These are phyloP conservation scores for Amphipyra berbera DNA, from an alignment of 2,888 invertebrate species.

Conservation along the genomic window DNA sequence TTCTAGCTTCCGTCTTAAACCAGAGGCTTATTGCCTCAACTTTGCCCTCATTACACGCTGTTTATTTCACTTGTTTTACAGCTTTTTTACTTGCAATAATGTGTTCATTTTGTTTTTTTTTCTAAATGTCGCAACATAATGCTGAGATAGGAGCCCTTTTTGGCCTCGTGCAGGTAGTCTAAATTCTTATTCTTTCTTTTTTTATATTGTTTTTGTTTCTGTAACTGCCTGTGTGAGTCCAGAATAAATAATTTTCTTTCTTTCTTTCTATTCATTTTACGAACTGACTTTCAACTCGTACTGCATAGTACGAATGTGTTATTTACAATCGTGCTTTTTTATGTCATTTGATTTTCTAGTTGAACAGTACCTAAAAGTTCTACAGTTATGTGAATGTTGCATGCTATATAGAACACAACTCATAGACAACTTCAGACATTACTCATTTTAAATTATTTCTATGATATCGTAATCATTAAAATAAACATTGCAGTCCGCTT, in stretches of 20 bases:
- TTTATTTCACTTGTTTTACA: constrained; percentile 58
- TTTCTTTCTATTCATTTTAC: too few species aligned
- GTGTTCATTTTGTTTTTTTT: too few species aligned
- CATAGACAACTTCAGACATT: not conserved
- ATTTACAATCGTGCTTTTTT: constrained; percentile 8
- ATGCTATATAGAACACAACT: not conserved
- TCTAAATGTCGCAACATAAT: too few species aligned
- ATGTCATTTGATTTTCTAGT: not conserved
- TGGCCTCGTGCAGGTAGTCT: too few species aligned
- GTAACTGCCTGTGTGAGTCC: too few species aligned
- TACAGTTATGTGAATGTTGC: constrained; percentile 3
- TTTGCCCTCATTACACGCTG: constrained; percentile 52
- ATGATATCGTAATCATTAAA: too few species aligned
- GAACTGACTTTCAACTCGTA: constrained; percentile 29
- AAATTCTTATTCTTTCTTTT: too few species aligned
- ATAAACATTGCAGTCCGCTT: too few species aligned
- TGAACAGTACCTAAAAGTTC: not conserved
- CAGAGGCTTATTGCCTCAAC: constrained; percentile 45
- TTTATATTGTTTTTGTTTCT: too few species aligned
- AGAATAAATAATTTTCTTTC: too few species aligned
- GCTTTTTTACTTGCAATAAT: constrained; percentile 53
- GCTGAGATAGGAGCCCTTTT: too few species aligned
- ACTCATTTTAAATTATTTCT: too few species aligned
- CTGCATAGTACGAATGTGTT: constrained; percentile 20
- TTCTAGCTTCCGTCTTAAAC: constrained; percentile 50